A percentile compares a stretch with the other conserved stretches of the same genome.
Evolutionary conservation across 1,140 invertebrate species (phyloP).

Genomic region (Ooceraea biroi): DNA sequence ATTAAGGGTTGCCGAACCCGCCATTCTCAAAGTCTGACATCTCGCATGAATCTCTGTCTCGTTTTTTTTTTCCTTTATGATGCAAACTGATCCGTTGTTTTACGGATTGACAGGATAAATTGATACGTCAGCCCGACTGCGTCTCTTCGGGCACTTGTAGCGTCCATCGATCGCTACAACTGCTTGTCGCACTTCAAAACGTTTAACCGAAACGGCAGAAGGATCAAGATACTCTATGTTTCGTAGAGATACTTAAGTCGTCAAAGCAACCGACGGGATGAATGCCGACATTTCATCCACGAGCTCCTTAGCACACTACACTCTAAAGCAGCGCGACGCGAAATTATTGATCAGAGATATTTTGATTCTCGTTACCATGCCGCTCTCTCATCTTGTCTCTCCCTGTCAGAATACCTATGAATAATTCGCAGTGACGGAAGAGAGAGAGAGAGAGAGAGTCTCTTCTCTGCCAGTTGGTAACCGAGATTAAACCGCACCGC

Average conservation of each 20-base stretch:
- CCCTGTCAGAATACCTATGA: conserved; percentile 52
- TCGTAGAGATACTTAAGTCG: conserved; percentile 23
- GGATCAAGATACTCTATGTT: conserved; percentile 35
- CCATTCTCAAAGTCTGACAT: conserved; percentile 29
- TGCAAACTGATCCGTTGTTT: conserved; percentile 36
- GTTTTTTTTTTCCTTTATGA: not conserved
- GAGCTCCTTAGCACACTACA: conserved; percentile 19
- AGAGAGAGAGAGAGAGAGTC: not conserved
- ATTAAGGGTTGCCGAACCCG: conserved; percentile 51
- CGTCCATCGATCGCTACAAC: not conserved
- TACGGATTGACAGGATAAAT: conserved; percentile 35
- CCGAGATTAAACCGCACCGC: conserved; percentile 68
- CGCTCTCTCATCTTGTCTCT: conserved; percentile 11
- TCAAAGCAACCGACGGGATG: not conserved
- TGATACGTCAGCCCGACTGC: conserved; percentile 44
- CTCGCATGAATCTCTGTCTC: not conserved
- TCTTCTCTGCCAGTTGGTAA: conserved; percentile 57
- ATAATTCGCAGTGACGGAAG: conserved; percentile 60
- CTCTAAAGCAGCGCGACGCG: not conserved
- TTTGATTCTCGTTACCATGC: conserved; percentile 65
- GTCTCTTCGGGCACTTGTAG: conserved; percentile 17
- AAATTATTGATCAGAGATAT: conserved; percentile 68
- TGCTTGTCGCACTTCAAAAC: conserved; percentile 40
- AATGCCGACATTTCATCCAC: conserved; percentile 3
- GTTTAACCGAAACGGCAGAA: conserved; percentile 9